Percentiles rank a stretch among this genome's conserved stretches.
Conservation (phyloP, 2,888 invertebrate genomes). For the Hypomecis punctinalis region DNA sequence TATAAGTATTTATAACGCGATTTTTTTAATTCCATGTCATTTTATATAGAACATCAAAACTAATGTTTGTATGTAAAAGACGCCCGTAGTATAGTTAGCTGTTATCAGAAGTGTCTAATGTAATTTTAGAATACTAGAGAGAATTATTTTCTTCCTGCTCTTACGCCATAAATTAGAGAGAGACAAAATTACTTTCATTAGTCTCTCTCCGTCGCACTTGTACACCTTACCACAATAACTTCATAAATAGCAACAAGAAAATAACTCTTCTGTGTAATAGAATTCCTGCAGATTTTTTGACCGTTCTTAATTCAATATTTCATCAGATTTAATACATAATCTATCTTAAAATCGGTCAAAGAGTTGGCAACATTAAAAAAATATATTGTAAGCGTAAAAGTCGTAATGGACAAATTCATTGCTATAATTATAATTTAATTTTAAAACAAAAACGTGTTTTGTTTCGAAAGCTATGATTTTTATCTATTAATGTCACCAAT, state of each 20-base stretch:
- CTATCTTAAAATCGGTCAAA: constrained; percentile 1
- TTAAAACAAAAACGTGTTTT: constrained; percentile 17
- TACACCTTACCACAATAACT: neutral
- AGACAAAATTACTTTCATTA: neutral
- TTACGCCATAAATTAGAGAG: neutral
- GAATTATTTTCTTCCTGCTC: constrained; percentile 2
- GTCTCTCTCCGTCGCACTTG: neutral
- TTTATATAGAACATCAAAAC: constrained; percentile 32
- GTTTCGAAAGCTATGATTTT: constrained; percentile 11
- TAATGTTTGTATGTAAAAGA: constrained; percentile 20
- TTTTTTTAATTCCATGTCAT: constrained; percentile 29
- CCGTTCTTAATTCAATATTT: neutral
- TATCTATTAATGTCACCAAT: constrained; percentile 14
- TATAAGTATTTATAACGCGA: constrained; percentile 53
- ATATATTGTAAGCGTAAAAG: constrained; percentile 60
- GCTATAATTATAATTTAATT: constrained; percentile 38
- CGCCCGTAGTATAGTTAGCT: constrained; percentile 36
- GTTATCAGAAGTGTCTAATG: constrained; percentile 51
- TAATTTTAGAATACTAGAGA: constrained; percentile 44
- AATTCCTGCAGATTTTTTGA: neutral
- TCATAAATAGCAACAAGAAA: neutral
- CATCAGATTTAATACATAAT: neutral
- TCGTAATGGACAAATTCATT: constrained; percentile 55
- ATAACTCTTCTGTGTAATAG: constrained; percentile 1
- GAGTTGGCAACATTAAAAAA: constrained; percentile 28